Base-by-base conservation (phyloP, 2,113 vertebrate genomes). In the Reinhardtius hippoglossoides region DNA sequence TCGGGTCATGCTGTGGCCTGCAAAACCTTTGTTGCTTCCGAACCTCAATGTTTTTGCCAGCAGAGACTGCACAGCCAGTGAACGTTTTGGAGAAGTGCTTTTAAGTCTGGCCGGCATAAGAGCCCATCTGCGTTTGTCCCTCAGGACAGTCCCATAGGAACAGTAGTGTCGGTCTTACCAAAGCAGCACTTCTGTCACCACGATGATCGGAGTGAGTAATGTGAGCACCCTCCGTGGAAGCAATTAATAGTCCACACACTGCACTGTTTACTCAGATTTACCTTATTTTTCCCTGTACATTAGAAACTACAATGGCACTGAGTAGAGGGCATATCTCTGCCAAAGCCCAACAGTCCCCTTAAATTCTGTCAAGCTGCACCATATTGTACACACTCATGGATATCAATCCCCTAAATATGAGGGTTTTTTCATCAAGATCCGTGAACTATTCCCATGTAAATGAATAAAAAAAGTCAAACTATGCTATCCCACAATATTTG, bases 11-110 rank as follows among this genome's bases (percentile, higher is more conserved):
- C 50, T 54, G 52, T 64, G 31, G 31, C 31, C 31, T 64, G 69
- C 54, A 60, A 75, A 80, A 74, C 77, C 79, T 80, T 52, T 73
- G 76, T 68, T 84, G 57, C 61, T 68, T 78, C 74, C 85, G 78
- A 50, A 76, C 57, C 26, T 62, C 58, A 16, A 21, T 54, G 37
- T 18, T 1, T 52, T 61, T 60, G 65, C 87, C 84, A 52, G 75
- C 57, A 88, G 81, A 1, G 31, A 31, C 1, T 7, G 6, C 31
- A 31, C 31, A 31, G 31, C 31, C 31, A 31, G 31, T 31, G 69
- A 82, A 76, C 23, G 77, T 59, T 48, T 23, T 52, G 20, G 44
- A 82, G 76, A 77, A 71, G 66, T 35, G 71, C 76, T 73, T 81
- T 76, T 67, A 81, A n/a, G 73, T 85, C 56, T 84, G 71, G 52